Base-by-base conservation (phyloP, 35 echinoderm and acorn worm species). In the Chiridota heheva region DNA sequence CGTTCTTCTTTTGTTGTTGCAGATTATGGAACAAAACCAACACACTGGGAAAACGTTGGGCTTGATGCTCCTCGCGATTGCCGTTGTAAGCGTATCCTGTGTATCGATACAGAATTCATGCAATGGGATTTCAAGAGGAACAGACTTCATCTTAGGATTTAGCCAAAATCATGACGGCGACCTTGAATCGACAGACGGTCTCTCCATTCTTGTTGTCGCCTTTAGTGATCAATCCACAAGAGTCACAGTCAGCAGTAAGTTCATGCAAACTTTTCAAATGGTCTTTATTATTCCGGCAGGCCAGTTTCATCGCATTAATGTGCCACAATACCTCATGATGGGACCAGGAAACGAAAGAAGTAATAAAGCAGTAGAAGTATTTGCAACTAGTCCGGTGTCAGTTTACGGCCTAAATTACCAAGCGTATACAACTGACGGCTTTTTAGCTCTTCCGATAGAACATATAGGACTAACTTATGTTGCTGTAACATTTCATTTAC, bases 201-300 rank as follows among this genome's bases (percentile, higher is more conserved):
- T 81, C 16, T 81, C 44, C 4, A 43, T 81, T 20, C 44, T 81
- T 25, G 44, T 57, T 10, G 73, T 57, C 10, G 73, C 73, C 3
- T 77, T 77, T 40, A 90, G 78, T 40, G 58, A 83, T 58, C 41
- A 77, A 53, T 3, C 48, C 27, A 83, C 87, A 17, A 33, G 40
- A 41, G 80, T 90, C 16, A 90, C 87, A 27, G 42, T 90, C 34
- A 90, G 87, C 69, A 90, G 87, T 40, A 77, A 76, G 44, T 43
- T 83, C 26, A 0, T 44, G 32, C 40, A 76, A 7, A 40, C 87
- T 17, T 90, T 76, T 22, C 6, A 45, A 55, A 42, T 37, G 17
- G 69, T 44, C 2, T 83, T 83, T 57, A 18, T 41, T 1, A 65
- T 90, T 13, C 32, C 82, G 13, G 69, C 58, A 5, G 20, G 43